Evolutionary conservation across 2,888 invertebrate genomes (phyloP).

Genomic region (Hybos culiciformis): DNA sequence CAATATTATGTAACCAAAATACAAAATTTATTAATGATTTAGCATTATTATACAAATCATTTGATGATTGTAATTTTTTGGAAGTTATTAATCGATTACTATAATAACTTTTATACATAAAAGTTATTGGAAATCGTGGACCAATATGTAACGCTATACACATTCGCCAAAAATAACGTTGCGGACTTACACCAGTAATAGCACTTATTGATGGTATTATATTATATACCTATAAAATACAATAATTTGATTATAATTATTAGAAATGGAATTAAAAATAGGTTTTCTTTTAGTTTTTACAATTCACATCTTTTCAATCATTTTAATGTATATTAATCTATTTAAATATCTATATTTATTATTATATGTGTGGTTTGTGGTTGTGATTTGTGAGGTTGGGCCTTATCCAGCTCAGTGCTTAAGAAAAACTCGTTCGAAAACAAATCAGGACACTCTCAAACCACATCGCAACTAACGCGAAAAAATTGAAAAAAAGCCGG

Average conservation of each 20-base stretch:
- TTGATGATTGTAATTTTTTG: constrained; percentile 18
- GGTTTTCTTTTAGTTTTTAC: too few species aligned
- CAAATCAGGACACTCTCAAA: too few species aligned
- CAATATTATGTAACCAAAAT: constrained; percentile 72
- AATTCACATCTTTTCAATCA: too few species aligned
- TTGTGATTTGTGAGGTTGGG: too few species aligned
- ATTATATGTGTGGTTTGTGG: too few species aligned
- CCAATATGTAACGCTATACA: constrained; percentile 84
- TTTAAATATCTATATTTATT: too few species aligned
- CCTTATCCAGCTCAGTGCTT: too few species aligned
- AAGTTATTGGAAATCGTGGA: constrained; percentile 77
- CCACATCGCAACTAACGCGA: too few species aligned
- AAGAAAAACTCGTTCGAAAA: too few species aligned
- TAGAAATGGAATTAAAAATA: not conserved
- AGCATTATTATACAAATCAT: constrained; percentile 32
- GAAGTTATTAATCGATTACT: constrained; percentile 42
- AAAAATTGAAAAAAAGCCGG: too few species aligned
- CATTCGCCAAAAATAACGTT: constrained; percentile 83
- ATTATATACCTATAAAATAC: constrained; percentile 64
- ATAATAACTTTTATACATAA: constrained; percentile 74
- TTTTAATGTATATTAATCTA: too few species aligned
- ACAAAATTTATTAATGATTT: constrained; percentile 53
- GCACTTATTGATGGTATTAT: constrained; percentile 92
- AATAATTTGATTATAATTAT: not conserved
- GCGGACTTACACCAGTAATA: constrained; percentile 85